Conservation (phyloP, 2,113 vertebrate genomes). For the Alectura lathami region DNA sequence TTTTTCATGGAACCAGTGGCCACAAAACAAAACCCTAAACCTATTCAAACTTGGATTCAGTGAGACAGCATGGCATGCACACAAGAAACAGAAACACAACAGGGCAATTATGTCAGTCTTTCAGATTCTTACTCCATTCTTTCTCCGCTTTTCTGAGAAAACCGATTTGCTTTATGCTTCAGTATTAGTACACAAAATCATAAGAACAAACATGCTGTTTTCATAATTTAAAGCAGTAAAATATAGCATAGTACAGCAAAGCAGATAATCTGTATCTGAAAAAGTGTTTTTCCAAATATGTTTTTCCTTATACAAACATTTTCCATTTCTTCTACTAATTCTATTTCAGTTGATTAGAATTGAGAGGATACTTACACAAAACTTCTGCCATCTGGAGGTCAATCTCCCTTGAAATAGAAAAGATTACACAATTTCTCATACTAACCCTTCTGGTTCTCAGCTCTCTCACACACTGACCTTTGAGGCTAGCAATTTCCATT, state of each 20-base stretch:
- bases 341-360: not conserved
- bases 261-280: not conserved
- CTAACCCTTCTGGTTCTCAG: not conserved
- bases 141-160: not conserved
- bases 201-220: not conserved
- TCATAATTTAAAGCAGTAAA: not conserved
- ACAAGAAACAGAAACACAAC: not conserved
- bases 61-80: not conserved
- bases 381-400: not conserved
- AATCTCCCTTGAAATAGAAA: not conserved
- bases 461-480: conserved; percentile 3
- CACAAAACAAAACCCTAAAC: not conserved
- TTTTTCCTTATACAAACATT: not conserved
- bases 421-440: not conserved
- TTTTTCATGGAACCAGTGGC: not conserved
- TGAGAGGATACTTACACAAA: not conserved
- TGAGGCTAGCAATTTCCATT: conserved; percentile 9
- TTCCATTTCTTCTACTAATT: not conserved
- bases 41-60: not conserved
- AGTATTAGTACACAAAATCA: not conserved
- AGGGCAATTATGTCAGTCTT: not conserved
- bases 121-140: not conserved
- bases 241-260: not conserved
- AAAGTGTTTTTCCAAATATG: not conserved
- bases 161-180: not conserved